Percentiles rank a stretch among this genome's conserved stretches.
phyloP scores from a whole-genome alignment of 2,113 vertebrate species.

The Chlorocebus sabaeus region DNA sequence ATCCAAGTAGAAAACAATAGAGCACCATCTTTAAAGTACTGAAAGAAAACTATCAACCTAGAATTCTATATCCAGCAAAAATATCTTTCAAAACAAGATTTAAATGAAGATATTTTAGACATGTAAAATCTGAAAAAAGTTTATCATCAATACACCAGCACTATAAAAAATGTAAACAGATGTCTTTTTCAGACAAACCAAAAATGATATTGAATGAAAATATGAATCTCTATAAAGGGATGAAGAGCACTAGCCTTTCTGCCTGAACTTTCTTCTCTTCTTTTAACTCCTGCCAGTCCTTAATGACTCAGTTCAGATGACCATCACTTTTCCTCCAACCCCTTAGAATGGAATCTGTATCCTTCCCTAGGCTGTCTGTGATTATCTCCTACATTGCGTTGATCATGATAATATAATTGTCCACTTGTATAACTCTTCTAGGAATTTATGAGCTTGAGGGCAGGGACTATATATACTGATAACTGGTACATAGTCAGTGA shows the following conservation, averaged over 20 bases:
- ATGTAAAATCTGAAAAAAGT: background rate
- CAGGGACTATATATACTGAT: background rate
- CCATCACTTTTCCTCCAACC: background rate
- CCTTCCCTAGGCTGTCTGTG: background rate
- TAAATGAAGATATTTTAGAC: background rate
- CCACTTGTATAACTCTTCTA: background rate
- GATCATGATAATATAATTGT: background rate
- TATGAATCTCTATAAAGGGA: background rate
- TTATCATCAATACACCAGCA: background rate
- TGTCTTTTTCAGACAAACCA: background rate
- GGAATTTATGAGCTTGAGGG: background rate
- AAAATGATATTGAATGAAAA: background rate
- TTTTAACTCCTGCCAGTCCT: background rate
- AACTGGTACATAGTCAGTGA: background rate
- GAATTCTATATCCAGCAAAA: background rate
- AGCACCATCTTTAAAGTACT: background rate
- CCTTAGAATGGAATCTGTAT: background rate
- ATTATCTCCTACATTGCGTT: background rate
- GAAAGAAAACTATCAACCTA: background rate
- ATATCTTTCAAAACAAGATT: background rate
- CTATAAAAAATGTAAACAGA: background rate
- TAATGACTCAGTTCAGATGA: background rate
- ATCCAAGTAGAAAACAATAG: background rate
- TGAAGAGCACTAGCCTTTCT: background rate
- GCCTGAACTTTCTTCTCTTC: background rate